These are phyloP conservation scores for Bufotes viridis DNA, from an alignment of 2,797 vertebrate genomes.

Conservation along the genomic window DNA sequence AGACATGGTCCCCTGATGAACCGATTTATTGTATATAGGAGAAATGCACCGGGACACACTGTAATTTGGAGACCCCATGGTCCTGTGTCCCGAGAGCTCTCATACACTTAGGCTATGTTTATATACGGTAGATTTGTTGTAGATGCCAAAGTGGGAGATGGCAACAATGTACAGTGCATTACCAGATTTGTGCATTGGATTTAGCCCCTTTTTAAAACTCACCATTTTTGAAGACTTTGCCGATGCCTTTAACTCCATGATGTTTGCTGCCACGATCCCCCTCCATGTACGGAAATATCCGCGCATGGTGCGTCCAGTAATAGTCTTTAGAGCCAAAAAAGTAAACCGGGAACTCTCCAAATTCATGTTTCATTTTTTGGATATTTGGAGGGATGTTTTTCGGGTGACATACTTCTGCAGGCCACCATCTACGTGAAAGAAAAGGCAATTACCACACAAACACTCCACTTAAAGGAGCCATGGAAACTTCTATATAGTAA, in stretches of 20 bases:
- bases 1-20: too few relatives aligned
- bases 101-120: too few relatives aligned
- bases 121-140: too few relatives aligned
- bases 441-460: neutral
- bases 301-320: conserved; percentile 97
- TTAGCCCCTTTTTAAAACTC: conserved; percentile 25
- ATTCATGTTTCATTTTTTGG: conserved; percentile 96
- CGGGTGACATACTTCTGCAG: conserved; percentile 95
- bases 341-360: conserved; percentile 97
- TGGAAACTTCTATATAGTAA: too few relatives aligned
- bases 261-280: conserved; percentile 93
- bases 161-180: too few relatives aligned
- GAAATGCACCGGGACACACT: too few relatives aligned
- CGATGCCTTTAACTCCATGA: conserved; percentile 88
- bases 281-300: conserved; percentile 98
- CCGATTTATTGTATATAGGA: too few relatives aligned
- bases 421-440: conserved; percentile 90
- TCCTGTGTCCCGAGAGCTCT: too few relatives aligned
- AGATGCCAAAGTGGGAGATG: too few relatives aligned
- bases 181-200: neutral
- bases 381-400: conserved; percentile 96
- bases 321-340: conserved; percentile 99
- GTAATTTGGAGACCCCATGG: too few relatives aligned
- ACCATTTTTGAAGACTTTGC: conserved; percentile 98
- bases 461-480: too few relatives aligned